phyloP scores from a whole-genome alignment of 2,113 vertebrate species.

The Sturnus vulgaris region DNA sequence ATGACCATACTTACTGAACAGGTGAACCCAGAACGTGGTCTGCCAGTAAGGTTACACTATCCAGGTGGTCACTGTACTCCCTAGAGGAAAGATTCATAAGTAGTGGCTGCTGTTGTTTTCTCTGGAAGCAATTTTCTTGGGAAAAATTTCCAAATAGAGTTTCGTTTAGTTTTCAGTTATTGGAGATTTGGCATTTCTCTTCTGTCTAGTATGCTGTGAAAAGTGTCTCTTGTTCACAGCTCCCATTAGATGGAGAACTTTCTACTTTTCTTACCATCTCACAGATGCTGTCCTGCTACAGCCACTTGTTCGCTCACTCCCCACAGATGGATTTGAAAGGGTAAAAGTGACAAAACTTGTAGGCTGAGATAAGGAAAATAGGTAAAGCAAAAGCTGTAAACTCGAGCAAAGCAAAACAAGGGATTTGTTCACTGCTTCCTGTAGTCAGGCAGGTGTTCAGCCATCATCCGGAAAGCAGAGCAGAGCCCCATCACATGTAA shows the following conservation, averaged over 20 bases:
- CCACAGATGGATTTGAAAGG: not conserved
- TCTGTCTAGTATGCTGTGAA: not conserved
- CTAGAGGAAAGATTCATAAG: not conserved
- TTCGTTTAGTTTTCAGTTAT: not conserved
- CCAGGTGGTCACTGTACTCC: not conserved
- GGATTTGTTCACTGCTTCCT: not conserved
- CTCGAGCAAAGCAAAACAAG: not conserved
- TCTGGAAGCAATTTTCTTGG: not conserved
- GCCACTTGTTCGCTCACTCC: accelerated
- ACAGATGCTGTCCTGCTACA: not conserved
- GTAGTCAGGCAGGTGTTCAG: not conserved
- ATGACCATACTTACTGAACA: not conserved
- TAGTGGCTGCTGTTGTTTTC: not conserved
- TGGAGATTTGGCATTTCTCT: not conserved
- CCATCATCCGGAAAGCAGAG: not conserved
- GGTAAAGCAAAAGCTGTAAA: not conserved
- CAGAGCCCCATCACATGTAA: accelerated
- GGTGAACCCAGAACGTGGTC: not conserved
- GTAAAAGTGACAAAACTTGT: not conserved
- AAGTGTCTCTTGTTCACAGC: not conserved
- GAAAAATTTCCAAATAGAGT: not conserved
- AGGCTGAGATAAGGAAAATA: not conserved
- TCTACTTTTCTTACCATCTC: not conserved
- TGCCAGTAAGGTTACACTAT: not conserved
- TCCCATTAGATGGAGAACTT: not conserved